Conservation (phyloP, 2,113 vertebrate species). For the Pollimyrus isidori region DNA sequence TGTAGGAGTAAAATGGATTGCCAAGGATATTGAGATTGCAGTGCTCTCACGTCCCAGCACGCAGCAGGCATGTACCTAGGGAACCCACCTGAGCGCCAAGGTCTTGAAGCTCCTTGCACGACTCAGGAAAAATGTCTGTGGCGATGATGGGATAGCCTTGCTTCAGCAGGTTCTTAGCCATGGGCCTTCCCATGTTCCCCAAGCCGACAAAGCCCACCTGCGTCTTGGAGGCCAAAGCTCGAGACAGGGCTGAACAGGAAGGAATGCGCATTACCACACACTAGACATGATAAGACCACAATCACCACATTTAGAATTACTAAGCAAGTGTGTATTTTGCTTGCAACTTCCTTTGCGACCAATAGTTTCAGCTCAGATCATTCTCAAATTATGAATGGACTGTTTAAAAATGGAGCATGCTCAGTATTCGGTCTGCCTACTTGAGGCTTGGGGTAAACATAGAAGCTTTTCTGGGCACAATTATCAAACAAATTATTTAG, state of each 20-base stretch:
- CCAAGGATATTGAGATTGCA: neutral
- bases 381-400: neutral
- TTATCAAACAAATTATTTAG: neutral
- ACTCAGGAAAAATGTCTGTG: constrained; percentile 90
- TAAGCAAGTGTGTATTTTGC: neutral
- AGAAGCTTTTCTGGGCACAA: neutral
- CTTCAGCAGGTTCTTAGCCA: constrained; percentile 95
- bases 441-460: neutral
- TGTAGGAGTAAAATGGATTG: neutral
- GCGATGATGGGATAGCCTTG: constrained; percentile 89
- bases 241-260: constrained; percentile 68
- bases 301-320: neutral
- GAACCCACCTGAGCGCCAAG: constrained; percentile 81
- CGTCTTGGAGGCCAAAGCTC: constrained; percentile 95
- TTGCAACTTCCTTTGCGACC: neutral
- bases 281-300: neutral
- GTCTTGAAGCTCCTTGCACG: constrained; percentile 89
- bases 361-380: neutral
- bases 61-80: neutral
- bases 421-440: neutral
- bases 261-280: neutral
- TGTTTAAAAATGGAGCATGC: neutral
- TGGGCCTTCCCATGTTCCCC: constrained; percentile 97
- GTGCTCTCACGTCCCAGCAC: neutral
- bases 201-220: constrained; percentile 91